Percentiles rank a stretch among this genome's conserved stretches.
These are phyloP conservation scores for Bos taurus DNA, from an alignment of 2,113 vertebrate genomes.

Conservation along the genomic window ARS-UCD2.0 NC_037339.1:26988001-26988500, in stretches of 20 bases:
- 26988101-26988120: not conserved
- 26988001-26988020: not conserved
- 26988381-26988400: slow-evolving; percentile 37
- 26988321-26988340: not conserved
- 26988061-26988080: not conserved
- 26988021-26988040: not conserved
- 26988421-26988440: slow-evolving; percentile 71
- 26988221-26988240: not conserved
- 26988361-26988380: slow-evolving; percentile 47
- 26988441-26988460: slow-evolving; percentile 50
- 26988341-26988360: not conserved
- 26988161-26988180: not conserved
- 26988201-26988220: not conserved
- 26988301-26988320: not conserved
- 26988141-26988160: not conserved
- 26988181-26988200: not conserved
- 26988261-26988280: slow-evolving; percentile 39
- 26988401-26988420: slow-evolving; percentile 65
- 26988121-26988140: not conserved
- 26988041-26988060: not conserved
- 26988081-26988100: not conserved
- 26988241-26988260: not conserved
- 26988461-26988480: slow-evolving; percentile 80
- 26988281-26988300: not conserved
- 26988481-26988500: slow-evolving; percentile 74